phyloP scores from a whole-genome alignment of 2,888 invertebrate species.

The Schizaphis graminum region DNA sequence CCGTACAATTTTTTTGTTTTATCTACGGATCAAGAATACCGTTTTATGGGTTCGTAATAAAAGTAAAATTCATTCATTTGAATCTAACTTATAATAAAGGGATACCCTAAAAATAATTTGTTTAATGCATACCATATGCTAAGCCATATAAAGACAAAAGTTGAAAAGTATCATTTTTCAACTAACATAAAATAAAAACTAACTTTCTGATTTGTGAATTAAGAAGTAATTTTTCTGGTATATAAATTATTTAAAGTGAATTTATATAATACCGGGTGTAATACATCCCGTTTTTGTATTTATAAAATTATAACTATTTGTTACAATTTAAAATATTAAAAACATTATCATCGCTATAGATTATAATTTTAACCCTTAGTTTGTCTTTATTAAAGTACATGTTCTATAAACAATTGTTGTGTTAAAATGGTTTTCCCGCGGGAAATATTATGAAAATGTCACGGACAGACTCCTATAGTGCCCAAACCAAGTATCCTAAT shows the following conservation, averaged over 20 bases:
- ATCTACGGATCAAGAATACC: constrained; percentile 46
- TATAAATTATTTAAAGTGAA: background rate
- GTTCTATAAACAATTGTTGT: background rate
- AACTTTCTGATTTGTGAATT: background rate
- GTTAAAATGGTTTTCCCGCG: background rate
- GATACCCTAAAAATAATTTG: constrained; percentile 20
- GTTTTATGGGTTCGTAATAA: constrained; percentile 12
- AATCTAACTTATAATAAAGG: background rate
- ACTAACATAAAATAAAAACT: background rate
- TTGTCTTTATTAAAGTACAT: background rate
- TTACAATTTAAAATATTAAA: background rate
- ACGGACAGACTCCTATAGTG: background rate
- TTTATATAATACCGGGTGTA: too few species aligned
- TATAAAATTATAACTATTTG: background rate
- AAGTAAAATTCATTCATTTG: background rate
- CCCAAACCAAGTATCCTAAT: background rate
- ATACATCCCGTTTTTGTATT: background rate
- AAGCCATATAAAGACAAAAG: constrained; percentile 19
- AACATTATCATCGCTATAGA: background rate
- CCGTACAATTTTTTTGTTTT: constrained; percentile 33
- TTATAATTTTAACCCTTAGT: background rate
- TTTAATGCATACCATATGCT: background rate
- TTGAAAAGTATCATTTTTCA: constrained; percentile 32
- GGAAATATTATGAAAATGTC: constrained; percentile 40
- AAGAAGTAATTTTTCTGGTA: background rate